Base-by-base conservation (phyloP, 2,888 invertebrate genomes). In the Parnassius glacialis region DNA sequence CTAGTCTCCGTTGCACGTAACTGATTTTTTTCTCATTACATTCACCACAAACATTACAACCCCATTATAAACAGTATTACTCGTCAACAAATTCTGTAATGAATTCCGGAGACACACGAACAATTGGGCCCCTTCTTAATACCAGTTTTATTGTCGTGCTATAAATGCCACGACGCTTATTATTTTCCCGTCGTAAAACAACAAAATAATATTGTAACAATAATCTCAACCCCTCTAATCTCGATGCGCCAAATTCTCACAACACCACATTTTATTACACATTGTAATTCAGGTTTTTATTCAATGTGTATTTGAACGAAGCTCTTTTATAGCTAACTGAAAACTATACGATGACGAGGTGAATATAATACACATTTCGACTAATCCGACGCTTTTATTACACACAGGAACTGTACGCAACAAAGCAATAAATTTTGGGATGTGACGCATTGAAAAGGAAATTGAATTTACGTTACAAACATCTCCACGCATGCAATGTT, bases 161-260 rank as follows among this genome's bases (percentile, higher is more conserved):
- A 82, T 87, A 89, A 89, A 87, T 79, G 83, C 73, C 75, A 77
- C 64, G 69, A 70, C 76, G 81, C 80, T 88, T 87, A 89, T 87
- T 87, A 87, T 88, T 87, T 88, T 85, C 81, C 78, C 74, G 87
- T 89, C 88, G 81, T 90, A 90, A 90, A 90, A 87, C 86, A 85
- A 85, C 84, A 83, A 87, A 89, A 88, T 87, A 87, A 87, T 85
- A 84, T 78, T 81, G 81, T 80, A 73, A 83, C 86, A 81, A 83
- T 87, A 85, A 86, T 84, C 76, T 78, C 74, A 74, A 73, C 77
- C 80, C 83, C 84, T 78, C 79, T 84, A 82, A 85, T 85, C 81
- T 79, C 75, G 71, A 71, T 75, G 74, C 71, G 69, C 72, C 75
- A 75, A 73, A 79, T 83, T 85, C 81, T 74, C 74, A 76, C 76